Conservation (phyloP, 2,797 vertebrate species). For the Melanogrammus aeglefinus region DNA sequence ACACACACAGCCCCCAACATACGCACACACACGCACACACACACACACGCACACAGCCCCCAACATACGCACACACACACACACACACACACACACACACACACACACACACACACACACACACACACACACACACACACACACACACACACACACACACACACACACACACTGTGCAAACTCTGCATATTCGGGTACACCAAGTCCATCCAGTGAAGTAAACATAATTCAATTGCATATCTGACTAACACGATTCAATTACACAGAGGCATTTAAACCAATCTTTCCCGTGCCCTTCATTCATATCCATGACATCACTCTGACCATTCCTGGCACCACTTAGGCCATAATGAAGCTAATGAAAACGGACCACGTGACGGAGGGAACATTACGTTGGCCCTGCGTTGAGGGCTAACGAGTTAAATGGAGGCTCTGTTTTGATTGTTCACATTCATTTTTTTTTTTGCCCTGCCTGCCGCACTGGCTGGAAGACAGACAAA, state of each 20-base stretch:
- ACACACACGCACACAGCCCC: no score
- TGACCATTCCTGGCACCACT: slow-evolving; percentile 73
- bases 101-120: slow-evolving; percentile 5
- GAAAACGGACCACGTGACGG: slow-evolving; percentile 67
- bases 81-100: not conserved
- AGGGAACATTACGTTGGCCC: slow-evolving; percentile 60
- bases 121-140: no score
- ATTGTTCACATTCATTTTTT: slow-evolving; percentile 64
- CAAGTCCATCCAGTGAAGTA: slow-evolving; percentile 66
- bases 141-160: no score
- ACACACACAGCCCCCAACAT: not conserved
- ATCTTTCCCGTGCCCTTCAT: slow-evolving; percentile 72
- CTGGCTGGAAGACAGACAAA: slow-evolving; percentile 45
- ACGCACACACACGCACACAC: not conserved
- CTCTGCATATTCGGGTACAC: slow-evolving; percentile 37
- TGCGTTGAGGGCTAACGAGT: slow-evolving; percentile 54
- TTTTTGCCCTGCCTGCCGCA: slow-evolving; percentile 41
- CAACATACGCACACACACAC: not conserved
- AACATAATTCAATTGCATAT: slow-evolving; percentile 78
- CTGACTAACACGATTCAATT: slow-evolving; percentile 75
- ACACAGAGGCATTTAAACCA: slow-evolving; percentile 74
- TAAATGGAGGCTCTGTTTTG: slow-evolving; percentile 62
- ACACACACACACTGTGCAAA: not conserved
- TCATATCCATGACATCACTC: slow-evolving; percentile 76
- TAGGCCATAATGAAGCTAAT: slow-evolving; percentile 72